Conservation (phyloP, 64 coral and sea anemone species). For the Astreopora myriophthalma region DNA sequence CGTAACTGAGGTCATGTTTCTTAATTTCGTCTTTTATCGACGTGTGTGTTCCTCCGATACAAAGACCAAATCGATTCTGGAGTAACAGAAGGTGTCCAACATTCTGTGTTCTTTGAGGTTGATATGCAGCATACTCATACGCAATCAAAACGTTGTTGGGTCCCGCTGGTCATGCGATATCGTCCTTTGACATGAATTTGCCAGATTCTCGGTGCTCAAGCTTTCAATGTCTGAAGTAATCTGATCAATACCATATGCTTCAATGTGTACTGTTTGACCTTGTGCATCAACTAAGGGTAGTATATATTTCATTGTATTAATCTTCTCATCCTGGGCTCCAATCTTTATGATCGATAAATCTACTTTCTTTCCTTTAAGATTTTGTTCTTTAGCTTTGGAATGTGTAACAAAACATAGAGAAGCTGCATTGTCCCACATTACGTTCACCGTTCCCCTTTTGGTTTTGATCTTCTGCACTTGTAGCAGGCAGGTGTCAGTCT, state of each 20-base stretch:
- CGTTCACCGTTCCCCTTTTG: no score
- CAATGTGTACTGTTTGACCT: slow-evolving; percentile 38
- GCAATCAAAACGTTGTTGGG: slow-evolving; percentile 46
- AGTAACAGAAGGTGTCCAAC: slow-evolving; percentile 64
- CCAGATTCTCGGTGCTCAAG: not conserved
- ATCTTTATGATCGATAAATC: no score
- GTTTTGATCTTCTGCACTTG: no score
- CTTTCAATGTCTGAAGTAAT: slow-evolving; percentile 21
- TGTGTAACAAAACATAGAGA: no score
- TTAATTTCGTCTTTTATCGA: no score
- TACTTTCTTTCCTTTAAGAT: no score
- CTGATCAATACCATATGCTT: slow-evolving; percentile 44
- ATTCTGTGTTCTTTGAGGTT: slow-evolving; percentile 47
- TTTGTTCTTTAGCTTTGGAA: no score
- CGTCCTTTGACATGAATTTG: slow-evolving; percentile 27
- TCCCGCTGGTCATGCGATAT: not conserved
- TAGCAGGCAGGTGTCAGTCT: no score
- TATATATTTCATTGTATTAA: no score
- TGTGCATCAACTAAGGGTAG: no score
- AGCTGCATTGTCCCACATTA: no score
- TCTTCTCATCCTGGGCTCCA: no score
- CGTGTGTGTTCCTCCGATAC: slow-evolving; percentile 67
- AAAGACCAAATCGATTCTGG: slow-evolving; percentile 56
- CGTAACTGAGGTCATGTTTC: not conserved
- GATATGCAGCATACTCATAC: slow-evolving; percentile 65